Base-by-base conservation (phyloP, 2,888 invertebrate species). In the Pristionchus arcanus region DNA sequence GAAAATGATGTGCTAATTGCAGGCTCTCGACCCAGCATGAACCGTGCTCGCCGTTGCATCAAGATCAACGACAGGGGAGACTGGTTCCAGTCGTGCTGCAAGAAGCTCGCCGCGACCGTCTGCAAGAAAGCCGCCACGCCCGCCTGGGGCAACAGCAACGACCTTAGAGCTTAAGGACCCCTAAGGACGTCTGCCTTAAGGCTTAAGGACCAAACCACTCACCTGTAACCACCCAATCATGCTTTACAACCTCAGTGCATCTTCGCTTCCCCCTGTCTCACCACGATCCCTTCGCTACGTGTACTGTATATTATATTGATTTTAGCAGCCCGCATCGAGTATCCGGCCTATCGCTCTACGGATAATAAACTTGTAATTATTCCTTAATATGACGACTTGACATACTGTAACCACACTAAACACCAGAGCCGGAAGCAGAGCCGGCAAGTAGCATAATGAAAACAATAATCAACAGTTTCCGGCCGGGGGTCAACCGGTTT, bases 1-100 rank as follows among this genome's bases (percentile, higher is more conserved):
- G 19, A 34, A 19, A 9, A 3, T 85, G 28, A 85, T 4, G 4
- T 83, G 90, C 74, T 21, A 11, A 16, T 77, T 77, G 11, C 89
- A 92, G 92, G 91, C 49, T 89, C 68, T 37, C 92, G 92, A 63
- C 94, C 94, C 31, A 91, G 92, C 77, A 92, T 93, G 93, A 93
- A 94, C 92, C 90, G 92, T 59, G 94, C 94, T 55, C 92, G 93
- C 63, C 92, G 94, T 49, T 94, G 94, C 91, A 93, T 94, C 90
- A 94, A 94, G 91, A 91, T 94, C 91, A 91, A 92, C 81, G 92
- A 92, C 86, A 63, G 83, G n/a, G 94, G 93, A 77, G 91, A 93
- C 28, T 94, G 94, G 94, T 92, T 94, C 92, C 94, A 94, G 90
- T 93, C 93, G 34, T 94, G 94, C 92, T 94, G 94, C 91, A 94